These are phyloP conservation scores for Scortum barcoo DNA, from an alignment of 2,113 vertebrate genomes.

Conservation along the genomic window DNA sequence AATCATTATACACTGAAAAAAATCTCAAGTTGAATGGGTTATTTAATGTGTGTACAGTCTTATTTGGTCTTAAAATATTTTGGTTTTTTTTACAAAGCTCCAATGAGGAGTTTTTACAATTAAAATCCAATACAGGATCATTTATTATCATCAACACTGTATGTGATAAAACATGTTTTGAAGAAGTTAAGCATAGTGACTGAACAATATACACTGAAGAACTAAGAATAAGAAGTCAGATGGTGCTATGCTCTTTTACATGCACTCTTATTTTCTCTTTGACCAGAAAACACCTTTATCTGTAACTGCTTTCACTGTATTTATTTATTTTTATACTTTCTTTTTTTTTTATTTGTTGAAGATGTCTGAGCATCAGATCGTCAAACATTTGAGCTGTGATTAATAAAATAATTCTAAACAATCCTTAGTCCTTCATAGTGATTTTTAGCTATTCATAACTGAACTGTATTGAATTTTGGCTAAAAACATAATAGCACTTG, in stretches of 20 bases:
- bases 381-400: not conserved
- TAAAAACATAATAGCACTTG: not conserved
- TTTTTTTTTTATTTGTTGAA: slow-evolving; percentile 9
- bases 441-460: not conserved
- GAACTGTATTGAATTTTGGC: not conserved
- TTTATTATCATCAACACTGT: not conserved
- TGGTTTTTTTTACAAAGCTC: not conserved
- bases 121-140: not conserved
- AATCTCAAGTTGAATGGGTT: accelerated
- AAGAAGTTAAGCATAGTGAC: not conserved
- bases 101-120: not conserved
- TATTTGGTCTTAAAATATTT: not conserved
- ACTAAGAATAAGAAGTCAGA: not conserved
- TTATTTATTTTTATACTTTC: slow-evolving; percentile 46
- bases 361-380: not conserved
- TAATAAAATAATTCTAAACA: not conserved
- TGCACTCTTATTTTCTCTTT: slow-evolving; percentile 3
- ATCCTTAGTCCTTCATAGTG: not conserved
- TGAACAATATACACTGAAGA: not conserved
- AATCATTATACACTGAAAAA: not conserved
- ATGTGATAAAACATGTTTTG: not conserved
- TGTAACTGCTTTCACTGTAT: slow-evolving; percentile 8
- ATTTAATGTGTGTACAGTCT: slow-evolving; percentile 5
- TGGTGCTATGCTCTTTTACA: not conserved
- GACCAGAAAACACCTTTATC: not conserved